Evolutionary conservation across 92 coral and sea anemone genomes (phyloP).

Genomic region (Porites evermanni): DNA sequence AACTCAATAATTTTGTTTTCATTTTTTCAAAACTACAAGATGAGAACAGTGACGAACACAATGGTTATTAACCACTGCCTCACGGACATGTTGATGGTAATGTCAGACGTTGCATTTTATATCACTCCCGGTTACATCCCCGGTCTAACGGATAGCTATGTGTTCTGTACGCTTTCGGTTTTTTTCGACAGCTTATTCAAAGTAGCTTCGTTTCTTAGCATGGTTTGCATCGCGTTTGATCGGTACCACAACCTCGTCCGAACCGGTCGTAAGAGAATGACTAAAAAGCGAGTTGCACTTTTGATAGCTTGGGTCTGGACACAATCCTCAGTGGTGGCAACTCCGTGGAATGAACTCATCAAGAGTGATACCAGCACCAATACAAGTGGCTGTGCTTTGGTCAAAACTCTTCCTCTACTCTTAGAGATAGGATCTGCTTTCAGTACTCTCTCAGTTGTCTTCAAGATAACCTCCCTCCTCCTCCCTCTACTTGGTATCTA

Average conservation of each 20-base stretch:
- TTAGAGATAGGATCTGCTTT: slow-evolving; percentile 52
- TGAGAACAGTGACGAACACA: slow-evolving; percentile 78
- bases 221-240: slow-evolving; percentile 76
- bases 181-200: slow-evolving; percentile 64
- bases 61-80: slow-evolving; percentile 75
- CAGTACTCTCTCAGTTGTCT: slow-evolving; percentile 42
- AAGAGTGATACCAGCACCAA: slow-evolving; percentile 6
- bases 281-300: slow-evolving; percentile 32
- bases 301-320: slow-evolving; percentile 67
- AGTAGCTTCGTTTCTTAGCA: slow-evolving; percentile 69
- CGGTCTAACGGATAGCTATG: slow-evolving; percentile 19
- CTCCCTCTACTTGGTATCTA: slow-evolving; percentile 57
- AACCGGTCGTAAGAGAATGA: slow-evolving; percentile 52
- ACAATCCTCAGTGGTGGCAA: slow-evolving; percentile 53
- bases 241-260: slow-evolving; percentile 68
- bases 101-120: slow-evolving; percentile 65
- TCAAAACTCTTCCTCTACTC: slow-evolving; percentile 50
- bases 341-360: slow-evolving; percentile 66
- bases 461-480: slow-evolving; percentile 44
- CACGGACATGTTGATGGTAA: slow-evolving; percentile 64
- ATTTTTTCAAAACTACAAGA: slow-evolving; percentile 70
- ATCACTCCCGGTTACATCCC: slow-evolving; percentile 34
- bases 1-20: slow-evolving; percentile 60
- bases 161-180: slow-evolving; percentile 50
- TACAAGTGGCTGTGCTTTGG: background rate